Conservation (phyloP, 1,140 invertebrate species). For the Caenorhabditis tropicalis region DNA sequence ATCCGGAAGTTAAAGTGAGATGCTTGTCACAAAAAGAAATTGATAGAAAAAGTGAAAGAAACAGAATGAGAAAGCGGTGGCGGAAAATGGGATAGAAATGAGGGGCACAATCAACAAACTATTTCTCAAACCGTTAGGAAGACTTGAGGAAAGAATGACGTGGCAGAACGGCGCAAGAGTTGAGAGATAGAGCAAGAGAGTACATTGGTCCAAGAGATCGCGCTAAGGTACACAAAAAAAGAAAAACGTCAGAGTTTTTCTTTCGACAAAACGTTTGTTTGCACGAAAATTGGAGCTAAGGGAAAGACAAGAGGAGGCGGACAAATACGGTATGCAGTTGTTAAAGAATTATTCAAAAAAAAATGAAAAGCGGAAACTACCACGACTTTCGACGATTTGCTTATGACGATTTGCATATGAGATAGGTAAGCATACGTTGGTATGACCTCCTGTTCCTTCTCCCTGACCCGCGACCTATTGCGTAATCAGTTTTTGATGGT, state of each 20-base stretch:
- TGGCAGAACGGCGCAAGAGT: conserved; percentile 9
- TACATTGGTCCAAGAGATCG: conserved; percentile 8
- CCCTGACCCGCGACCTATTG: not conserved
- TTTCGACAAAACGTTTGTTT: not conserved
- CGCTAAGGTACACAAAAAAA: conserved; percentile 14
- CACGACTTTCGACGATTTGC: no score
- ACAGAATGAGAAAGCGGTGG: not conserved
- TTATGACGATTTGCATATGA: not conserved
- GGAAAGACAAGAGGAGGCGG: not conserved
- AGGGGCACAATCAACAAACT: conserved; percentile 31
- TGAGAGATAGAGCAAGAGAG: conserved; percentile 1
- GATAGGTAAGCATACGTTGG: not conserved
- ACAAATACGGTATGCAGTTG: not conserved
- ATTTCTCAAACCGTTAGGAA: conserved; percentile 39
- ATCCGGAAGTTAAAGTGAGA: no score
- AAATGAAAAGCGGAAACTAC: no score
- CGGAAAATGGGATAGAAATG: not conserved
- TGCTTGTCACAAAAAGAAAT: not conserved
- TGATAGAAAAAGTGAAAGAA: not conserved
- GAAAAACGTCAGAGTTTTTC: conserved; percentile 35
- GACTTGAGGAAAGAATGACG: conserved; percentile 1
- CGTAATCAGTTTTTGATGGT: conserved; percentile 22
- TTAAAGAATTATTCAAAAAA: not conserved
- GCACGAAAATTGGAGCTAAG: conserved; percentile 22
- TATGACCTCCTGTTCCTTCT: not conserved